Evolutionary conservation across 2,888 invertebrate genomes (phyloP), one percentile per base, ranked within the genome.

Genomic region (Colletes collaris): DNA sequence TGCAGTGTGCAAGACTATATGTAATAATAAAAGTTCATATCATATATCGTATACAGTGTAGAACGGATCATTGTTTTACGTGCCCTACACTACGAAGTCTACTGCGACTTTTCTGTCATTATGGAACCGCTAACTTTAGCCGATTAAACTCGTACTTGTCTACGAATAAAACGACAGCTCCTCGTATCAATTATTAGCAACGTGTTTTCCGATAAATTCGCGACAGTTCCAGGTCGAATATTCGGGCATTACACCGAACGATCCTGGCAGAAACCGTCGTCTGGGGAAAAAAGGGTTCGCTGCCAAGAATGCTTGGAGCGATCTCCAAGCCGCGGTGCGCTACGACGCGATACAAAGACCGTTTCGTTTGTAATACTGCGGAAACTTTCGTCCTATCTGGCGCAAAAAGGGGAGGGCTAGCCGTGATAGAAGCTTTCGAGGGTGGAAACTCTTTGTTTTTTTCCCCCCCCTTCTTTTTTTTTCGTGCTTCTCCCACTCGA

Each of bases 271-370:
- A 65, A 16, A 63, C 46, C 44, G 35, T 69, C 56, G 64, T 58
- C 53, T 19, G 70, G 52, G 70, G 52, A 75, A 79, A 67, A 73
- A 74, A 69, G 44, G 74, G 35, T 76, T 66, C 69, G 70, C 46
- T 83, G 83, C 82, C 83, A 83, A 82, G 76, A 82, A 83, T 75
- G 82, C 82, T 76, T 60, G 72, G 73, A 83, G 79, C 82, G 70
- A 79, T 79, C 71, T 70, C 70, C 73, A 72, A 64, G 53, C 79
- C 76, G 64, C 76, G 72, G 72, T 19, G 19, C 62, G 76, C 59
- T 53, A 71, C 69, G 63, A 74, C 82, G 73, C 64, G 82, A 74
- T 77, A 78, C 69, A 82, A 82, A 77, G 79, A 63, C 73, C 79
- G 76, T 76, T 75, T 67, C 79, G 76, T 78, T 77, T 69, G 68